phyloP scores from a whole-genome alignment of 2,888 invertebrate genomes.

The Agrypnus murinus region DNA sequence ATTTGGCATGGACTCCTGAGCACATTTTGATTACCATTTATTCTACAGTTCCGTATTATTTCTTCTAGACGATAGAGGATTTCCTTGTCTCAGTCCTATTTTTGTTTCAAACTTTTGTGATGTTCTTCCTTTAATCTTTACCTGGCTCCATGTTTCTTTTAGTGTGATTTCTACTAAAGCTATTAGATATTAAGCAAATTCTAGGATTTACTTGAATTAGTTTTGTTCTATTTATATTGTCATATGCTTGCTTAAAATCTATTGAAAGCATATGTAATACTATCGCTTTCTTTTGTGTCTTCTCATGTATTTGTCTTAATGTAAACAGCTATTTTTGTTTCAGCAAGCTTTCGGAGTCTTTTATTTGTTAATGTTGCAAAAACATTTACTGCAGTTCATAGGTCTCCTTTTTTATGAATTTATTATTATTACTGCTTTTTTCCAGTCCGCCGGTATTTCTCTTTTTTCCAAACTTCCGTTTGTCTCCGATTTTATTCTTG shows the following conservation, averaged over 20 bases:
- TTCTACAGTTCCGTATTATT: too few species aligned
- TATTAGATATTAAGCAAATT: constrained; percentile 2
- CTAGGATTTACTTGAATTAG: neutral
- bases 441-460: constrained; percentile 6
- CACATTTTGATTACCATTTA: constrained; percentile 7
- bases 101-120: too few species aligned
- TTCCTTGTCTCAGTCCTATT: too few species aligned
- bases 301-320: too few species aligned
- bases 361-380: constrained; percentile 9
- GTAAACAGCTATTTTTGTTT: constrained; percentile 15
- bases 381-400: neutral
- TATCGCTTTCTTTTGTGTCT: neutral
- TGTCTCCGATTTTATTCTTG: neutral
- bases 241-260: too few species aligned
- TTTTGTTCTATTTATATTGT: too few species aligned
- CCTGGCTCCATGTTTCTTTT: too few species aligned
- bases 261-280: too few species aligned
- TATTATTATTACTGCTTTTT: neutral
- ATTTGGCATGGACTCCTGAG: too few species aligned
- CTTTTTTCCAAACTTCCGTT: constrained; percentile 1
- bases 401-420: neutral
- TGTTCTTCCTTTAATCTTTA: constrained; percentile 10
- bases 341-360: constrained; percentile 10
- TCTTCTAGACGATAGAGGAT: too few species aligned
- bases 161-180: constrained; percentile 9